phyloP scores from a whole-genome alignment of 2,113 vertebrate genomes.

The Perca fluviatilis region DNA sequence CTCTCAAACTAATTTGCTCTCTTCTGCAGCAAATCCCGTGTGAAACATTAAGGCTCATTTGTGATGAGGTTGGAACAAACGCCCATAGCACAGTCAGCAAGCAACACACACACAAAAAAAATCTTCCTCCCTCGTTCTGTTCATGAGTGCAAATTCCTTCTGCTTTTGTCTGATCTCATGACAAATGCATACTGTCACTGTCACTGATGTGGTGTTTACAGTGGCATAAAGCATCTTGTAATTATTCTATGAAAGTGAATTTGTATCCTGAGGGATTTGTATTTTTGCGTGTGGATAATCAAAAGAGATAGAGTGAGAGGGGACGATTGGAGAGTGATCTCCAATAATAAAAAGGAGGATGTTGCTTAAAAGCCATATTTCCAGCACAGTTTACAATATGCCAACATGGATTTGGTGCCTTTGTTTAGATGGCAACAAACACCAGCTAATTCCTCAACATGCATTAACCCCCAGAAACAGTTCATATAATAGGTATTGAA shows the following conservation, averaged over 20 bases:
- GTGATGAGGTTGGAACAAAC: slow-evolving; percentile 75
- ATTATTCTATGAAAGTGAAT: slow-evolving; percentile 82
- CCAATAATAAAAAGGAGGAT: slow-evolving; percentile 42
- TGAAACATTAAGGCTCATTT: slow-evolving; percentile 80
- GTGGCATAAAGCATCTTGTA: slow-evolving; percentile 80
- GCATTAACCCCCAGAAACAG: slow-evolving; percentile 5
- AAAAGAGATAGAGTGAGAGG: slow-evolving; percentile 73
- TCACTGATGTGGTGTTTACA: slow-evolving; percentile 81
- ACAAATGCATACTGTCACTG: slow-evolving; percentile 80
- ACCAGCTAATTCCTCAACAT: slow-evolving; percentile 34
- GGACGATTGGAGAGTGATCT: slow-evolving; percentile 60
- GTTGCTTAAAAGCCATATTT: slow-evolving; percentile 48
- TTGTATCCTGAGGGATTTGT: slow-evolving; percentile 77
- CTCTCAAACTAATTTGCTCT: slow-evolving; percentile 66
- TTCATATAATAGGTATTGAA: background rate
- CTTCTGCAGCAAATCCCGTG: slow-evolving; percentile 69
- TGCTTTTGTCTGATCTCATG: slow-evolving; percentile 80
- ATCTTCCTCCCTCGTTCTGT: slow-evolving; percentile 49
- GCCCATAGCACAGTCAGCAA: slow-evolving; percentile 72
- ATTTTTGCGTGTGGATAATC: slow-evolving; percentile 74
- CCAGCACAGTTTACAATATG: slow-evolving; percentile 57
- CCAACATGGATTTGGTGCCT: slow-evolving; percentile 34
- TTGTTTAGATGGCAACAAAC: slow-evolving; percentile 28
- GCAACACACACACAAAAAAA: slow-evolving; percentile 35
- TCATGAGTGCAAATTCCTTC: slow-evolving; percentile 73